Conservation (phyloP, 1,140 invertebrate genomes). For the Andrena cerasifolii region DNA sequence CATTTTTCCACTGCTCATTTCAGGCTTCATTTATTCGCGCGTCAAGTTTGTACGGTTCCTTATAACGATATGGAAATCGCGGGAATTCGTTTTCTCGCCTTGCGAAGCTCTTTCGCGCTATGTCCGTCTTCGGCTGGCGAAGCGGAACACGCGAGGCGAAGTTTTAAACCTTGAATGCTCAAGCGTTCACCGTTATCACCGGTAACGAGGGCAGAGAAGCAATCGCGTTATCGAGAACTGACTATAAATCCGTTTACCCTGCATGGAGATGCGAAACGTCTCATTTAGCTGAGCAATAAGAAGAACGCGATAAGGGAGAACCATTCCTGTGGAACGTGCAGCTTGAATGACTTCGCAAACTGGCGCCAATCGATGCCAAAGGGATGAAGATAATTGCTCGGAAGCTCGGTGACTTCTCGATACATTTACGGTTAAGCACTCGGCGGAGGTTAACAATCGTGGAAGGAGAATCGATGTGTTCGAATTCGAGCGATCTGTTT, state of each 20-base stretch:
- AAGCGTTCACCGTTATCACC: not conserved
- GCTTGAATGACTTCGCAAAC: conserved; percentile 22
- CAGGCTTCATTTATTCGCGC: conserved; percentile 3
- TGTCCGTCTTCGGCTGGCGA: no score
- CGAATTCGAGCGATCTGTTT: not conserved
- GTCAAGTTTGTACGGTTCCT: not conserved
- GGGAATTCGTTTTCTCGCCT: no score
- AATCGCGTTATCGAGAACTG: not conserved
- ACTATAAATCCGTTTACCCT: conserved; percentile 5
- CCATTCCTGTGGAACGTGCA: conserved; percentile 5
- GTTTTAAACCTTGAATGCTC: not conserved
- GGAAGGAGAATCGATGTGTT: no score
- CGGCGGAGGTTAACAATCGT: no score
- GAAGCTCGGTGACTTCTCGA: conserved; percentile 4
- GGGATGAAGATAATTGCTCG: conserved; percentile 14
- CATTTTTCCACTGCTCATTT: conserved; percentile 27
- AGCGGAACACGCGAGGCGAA: no score
- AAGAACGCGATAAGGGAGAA: conserved; percentile 21
- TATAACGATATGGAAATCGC: not conserved
- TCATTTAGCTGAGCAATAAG: conserved; percentile 18
- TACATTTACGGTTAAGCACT: conserved; percentile 3
- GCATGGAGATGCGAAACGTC: conserved; percentile 3
- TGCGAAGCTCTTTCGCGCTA: not conserved
- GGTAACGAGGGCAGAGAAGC: not conserved
- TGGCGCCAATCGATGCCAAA: not conserved